Conservation (phyloP, 1,140 invertebrate genomes). For the Orchestia grillus region DNA sequence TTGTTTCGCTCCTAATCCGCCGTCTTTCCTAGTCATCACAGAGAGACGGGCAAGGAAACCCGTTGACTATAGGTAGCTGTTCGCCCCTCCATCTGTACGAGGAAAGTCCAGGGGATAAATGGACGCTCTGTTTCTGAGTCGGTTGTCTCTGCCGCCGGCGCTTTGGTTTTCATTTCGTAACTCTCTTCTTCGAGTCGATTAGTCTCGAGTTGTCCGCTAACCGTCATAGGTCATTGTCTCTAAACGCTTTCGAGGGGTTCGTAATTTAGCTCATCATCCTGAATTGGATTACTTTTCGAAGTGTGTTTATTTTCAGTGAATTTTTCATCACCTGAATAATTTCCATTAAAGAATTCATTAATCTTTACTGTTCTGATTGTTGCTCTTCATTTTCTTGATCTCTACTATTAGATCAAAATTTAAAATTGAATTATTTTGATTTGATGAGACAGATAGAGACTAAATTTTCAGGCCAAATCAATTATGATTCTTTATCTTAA, state of each 20-base stretch:
- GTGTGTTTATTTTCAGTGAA: neutral
- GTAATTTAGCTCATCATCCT: neutral
- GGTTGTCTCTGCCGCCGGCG: neutral
- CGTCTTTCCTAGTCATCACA: neutral
- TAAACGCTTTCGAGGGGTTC: neutral
- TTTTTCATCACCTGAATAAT: neutral
- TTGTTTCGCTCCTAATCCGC: neutral
- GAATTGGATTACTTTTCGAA: neutral
- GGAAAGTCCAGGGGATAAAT: neutral
- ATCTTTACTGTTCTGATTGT: neutral
- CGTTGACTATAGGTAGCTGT: neutral
- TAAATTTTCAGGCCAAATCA: neutral
- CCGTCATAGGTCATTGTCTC: neutral
- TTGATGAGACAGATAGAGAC: neutral
- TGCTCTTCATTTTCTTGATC: neutral
- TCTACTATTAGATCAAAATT: neutral
- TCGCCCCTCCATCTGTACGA: neutral
- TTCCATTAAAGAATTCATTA: neutral
- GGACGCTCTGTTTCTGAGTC: neutral
- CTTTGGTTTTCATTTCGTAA: neutral
- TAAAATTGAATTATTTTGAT: neutral
- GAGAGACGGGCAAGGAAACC: neutral
- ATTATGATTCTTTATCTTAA: neutral
- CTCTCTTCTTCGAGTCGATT: neutral
- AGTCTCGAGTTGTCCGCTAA: neutral